Evolutionary conservation across 2,797 vertebrate genomes (phyloP), one percentile per base, ranked within the genome.

Genomic region (Malacoctenus gilli): DNA sequence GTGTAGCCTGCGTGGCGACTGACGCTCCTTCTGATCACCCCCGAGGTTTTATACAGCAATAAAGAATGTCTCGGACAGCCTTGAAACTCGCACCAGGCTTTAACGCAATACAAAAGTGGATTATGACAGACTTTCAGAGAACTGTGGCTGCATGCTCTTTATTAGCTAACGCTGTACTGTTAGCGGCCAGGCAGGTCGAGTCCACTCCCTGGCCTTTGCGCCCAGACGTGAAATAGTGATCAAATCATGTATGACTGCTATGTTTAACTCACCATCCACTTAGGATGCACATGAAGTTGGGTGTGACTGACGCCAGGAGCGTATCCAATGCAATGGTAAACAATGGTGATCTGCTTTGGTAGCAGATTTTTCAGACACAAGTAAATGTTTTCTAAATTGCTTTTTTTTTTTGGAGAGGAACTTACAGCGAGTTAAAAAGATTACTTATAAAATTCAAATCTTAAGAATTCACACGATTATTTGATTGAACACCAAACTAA

Each of bases 101-200:
- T 80, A 78, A 87, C 83, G 90, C 83, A 73, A 82, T 89, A 87
- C 83, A 89, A 91, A 91, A 85, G 77, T 32, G 75, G 88, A 88
- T 66, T 61, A 81, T 91, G 90, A 92, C 90, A 59, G 56, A 63
- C 75, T 51, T 48, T 62, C 42, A 61, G 59, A 72, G 72, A 51
- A 77, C 76, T 72, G 76, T 56, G 59, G 68, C 54, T 55, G 69
- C 70, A 54, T 39, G 25, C 61, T 72, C 72, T 78, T 88, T 87
- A 90, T 92, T 91, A 91, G 80, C 71, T 87, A 62, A 76, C 83
- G 70, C 52, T 80, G 69, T 80, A 75, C 62, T 87, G 89, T 84
- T 78, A 88, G 83, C 43, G 54, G 35, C 57, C 44, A 49, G 42
- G 46, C 38, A 8, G 69, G 77, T 82, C 48, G 7, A 37, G 62